phyloP scores from a whole-genome alignment of 2,797 vertebrate genomes.

The Heteromormyrus szaboi region DNA sequence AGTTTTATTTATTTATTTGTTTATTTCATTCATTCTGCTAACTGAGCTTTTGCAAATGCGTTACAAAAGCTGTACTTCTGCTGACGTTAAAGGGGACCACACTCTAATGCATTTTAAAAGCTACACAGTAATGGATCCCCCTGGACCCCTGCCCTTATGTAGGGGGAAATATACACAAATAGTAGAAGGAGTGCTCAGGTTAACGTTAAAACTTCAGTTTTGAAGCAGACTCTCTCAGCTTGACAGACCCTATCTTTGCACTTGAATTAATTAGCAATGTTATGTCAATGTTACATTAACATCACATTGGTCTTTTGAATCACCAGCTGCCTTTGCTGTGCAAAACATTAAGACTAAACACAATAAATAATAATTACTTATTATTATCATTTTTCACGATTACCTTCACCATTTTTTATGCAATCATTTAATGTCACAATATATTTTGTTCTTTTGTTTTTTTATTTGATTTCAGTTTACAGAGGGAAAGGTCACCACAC shows the following conservation, averaged over 20 bases:
- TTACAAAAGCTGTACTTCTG: slow-evolving; percentile 56
- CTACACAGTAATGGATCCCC: slow-evolving; percentile 30
- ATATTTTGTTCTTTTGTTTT: slow-evolving; percentile 48
- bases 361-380: slow-evolving; percentile 87
- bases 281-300: slow-evolving; percentile 54
- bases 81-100: slow-evolving; percentile 68
- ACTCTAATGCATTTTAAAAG: slow-evolving; percentile 45
- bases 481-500: slow-evolving; percentile 66
- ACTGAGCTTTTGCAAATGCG: slow-evolving; percentile 34
- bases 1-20: slow-evolving; percentile 6
- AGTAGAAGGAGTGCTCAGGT: slow-evolving; percentile 23
- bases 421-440: slow-evolving; percentile 73
- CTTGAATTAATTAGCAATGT: slow-evolving; percentile 28
- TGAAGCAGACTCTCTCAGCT: slow-evolving; percentile 59
- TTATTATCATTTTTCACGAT: slow-evolving; percentile 66
- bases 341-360: slow-evolving; percentile 89
- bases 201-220: slow-evolving; percentile 27
- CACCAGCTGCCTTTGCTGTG: slow-evolving; percentile 98
- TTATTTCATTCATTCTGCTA: neutral
- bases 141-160: neutral
- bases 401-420: slow-evolving; percentile 35
- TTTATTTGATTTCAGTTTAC: slow-evolving; percentile 34
- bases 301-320: slow-evolving; percentile 71
- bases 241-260: slow-evolving; percentile 43
- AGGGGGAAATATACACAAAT: slow-evolving; percentile 25